These are phyloP conservation scores for Akabosia matsudoensis DNA, from an alignment of 1,140 invertebrate genomes.

Conservation along the genomic window DNA sequence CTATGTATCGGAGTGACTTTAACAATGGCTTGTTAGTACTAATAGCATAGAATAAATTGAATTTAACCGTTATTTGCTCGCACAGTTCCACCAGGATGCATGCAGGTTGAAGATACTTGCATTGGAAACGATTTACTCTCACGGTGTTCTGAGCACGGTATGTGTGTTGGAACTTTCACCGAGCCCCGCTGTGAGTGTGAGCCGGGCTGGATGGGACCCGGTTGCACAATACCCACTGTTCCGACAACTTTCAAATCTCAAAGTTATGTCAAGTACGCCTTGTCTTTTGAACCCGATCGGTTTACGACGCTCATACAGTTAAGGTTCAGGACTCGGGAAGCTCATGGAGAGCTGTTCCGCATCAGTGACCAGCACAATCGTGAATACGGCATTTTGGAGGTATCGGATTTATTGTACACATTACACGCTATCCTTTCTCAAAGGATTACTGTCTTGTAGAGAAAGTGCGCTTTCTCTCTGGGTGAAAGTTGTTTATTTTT, in stretches of 20 bases:
- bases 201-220: conserved; percentile 41
- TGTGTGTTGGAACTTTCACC: conserved; percentile 82
- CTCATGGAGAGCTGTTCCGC: conserved; percentile 84
- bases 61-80: not conserved
- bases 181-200: conserved; percentile 71
- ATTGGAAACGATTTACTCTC: conserved; percentile 69
- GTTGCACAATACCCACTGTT: conserved; percentile 76
- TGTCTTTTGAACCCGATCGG: conserved; percentile 88
- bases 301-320: conserved; percentile 83
- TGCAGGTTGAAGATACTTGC: conserved; percentile 84
- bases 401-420: conserved; percentile 48
- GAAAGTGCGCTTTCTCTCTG: too few relatives aligned
- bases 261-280: conserved; percentile 91
- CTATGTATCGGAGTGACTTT: not conserved
- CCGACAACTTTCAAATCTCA: conserved; percentile 84
- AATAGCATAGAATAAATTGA: not conserved
- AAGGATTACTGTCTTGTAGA: too few relatives aligned
- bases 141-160: conserved; percentile 84
- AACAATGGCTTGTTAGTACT: too few relatives aligned
- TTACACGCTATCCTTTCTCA: not conserved
- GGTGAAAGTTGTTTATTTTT: too few relatives aligned
- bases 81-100: conserved; percentile 66
- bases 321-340: conserved; percentile 86
- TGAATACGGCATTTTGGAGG: conserved; percentile 91
- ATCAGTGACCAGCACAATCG: conserved; percentile 91